Evolutionary conservation across 2,888 invertebrate genomes (phyloP).

Genomic region (Tethea ocularis): DNA sequence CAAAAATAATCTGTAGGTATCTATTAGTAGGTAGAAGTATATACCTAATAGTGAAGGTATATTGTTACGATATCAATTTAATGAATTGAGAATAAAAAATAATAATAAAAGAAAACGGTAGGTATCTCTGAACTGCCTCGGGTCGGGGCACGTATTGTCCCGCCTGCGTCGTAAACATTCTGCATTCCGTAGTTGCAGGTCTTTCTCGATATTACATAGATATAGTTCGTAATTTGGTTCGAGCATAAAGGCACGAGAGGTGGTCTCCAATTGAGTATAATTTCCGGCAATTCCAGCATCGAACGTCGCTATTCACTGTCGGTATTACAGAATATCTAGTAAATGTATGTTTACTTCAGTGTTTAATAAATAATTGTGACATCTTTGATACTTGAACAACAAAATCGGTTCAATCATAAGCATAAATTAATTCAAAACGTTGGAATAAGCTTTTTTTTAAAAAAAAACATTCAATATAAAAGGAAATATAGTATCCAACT

Average conservation of each 20-base stretch:
- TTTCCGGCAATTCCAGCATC: constrained; percentile 52
- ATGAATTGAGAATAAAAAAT: not conserved
- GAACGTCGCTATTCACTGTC: constrained; percentile 28
- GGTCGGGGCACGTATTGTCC: not conserved
- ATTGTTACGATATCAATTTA: not conserved
- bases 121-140: no score
- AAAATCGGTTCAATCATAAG: not conserved
- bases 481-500: constrained; percentile 20
- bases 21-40: no score
- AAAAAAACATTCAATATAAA: not conserved
- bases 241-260: constrained; percentile 38
- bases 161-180: constrained; percentile 9
- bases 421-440: not conserved
- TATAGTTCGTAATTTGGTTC: constrained; percentile 39
- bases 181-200: constrained; percentile 11
- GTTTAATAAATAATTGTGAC: not conserved
- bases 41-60: not conserved
- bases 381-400: not conserved
- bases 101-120: not conserved
- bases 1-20: no score
- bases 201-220: constrained; percentile 7
- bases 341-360: no score
- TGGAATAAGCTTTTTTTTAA: not conserved
- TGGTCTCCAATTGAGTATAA: constrained; percentile 60
- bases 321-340: constrained; percentile 32